Percentiles rank a stretch among this genome's conserved stretches.
Evolutionary conservation across 2,113 vertebrate genomes (phyloP).

Genomic region (Podilymbus podiceps): DNA sequence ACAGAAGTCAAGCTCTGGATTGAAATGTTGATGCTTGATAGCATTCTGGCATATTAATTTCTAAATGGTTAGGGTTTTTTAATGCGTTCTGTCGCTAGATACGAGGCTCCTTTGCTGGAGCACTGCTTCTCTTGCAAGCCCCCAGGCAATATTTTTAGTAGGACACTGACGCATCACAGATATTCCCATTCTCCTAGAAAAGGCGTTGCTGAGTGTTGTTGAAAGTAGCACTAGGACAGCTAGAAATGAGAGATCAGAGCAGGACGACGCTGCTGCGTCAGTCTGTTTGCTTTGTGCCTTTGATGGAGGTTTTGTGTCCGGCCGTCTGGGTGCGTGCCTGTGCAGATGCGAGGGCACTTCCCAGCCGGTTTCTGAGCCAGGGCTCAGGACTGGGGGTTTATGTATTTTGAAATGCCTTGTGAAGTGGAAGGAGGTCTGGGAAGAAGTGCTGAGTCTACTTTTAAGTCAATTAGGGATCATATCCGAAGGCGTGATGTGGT

Average conservation of each 20-base stretch:
- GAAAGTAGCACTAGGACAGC: neutral
- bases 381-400: neutral
- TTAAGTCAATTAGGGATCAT: slow-evolving; percentile 12
- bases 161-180: neutral
- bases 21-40: neutral
- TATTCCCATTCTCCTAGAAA: neutral
- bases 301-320: neutral
- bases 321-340: neutral
- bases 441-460: slow-evolving; percentile 8
- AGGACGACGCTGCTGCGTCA: neutral
- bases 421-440: neutral
- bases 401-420: slow-evolving; percentile 19
- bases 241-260: neutral
- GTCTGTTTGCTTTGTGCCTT: neutral
- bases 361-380: neutral
- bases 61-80: neutral
- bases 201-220: slow-evolving; percentile 11
- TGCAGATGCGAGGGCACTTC: neutral
- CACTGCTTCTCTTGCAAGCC: neutral
- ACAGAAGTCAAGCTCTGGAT: neutral
- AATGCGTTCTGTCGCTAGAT: neutral
- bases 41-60: slow-evolving; percentile 22
- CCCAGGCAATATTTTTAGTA: slow-evolving; percentile 15
- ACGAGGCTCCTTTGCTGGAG: neutral
- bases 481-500: neutral